Percentiles rank a stretch among this genome's conserved stretches.
These are phyloP conservation scores for Scaptomyza parva DNA, from an alignment of 2,888 invertebrate genomes.

Conservation along the genomic window DNA sequence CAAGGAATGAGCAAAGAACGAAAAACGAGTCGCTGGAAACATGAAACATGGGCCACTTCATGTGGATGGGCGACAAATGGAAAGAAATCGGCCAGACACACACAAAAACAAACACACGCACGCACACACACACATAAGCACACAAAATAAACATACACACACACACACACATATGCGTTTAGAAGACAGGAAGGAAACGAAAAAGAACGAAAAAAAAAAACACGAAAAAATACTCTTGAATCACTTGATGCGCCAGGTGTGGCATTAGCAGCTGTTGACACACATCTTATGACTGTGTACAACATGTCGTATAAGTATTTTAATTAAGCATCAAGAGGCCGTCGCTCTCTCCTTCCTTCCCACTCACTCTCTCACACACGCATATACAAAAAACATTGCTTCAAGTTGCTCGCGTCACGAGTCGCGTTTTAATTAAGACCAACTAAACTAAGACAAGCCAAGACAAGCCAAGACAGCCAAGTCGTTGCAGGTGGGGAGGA, in stretches of 20 bases:
- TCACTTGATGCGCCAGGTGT: slow-evolving; percentile 57
- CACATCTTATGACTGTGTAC: slow-evolving; percentile 60
- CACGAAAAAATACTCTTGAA: slow-evolving; percentile 45
- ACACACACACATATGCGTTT: slow-evolving; percentile 14
- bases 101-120: slow-evolving; percentile 14
- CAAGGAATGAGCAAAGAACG: background rate
- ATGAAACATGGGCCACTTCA: background rate
- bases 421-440: slow-evolving; percentile 75
- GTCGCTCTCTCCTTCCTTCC: slow-evolving; percentile 32
- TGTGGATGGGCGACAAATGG: background rate
- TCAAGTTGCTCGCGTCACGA: slow-evolving; percentile 58
- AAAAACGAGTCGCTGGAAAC: background rate
- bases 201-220: background rate
- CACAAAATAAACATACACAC: slow-evolving; percentile 28
- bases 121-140: slow-evolving; percentile 33
- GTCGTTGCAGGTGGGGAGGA: too few species aligned
- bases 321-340: slow-evolving; percentile 78
- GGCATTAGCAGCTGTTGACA: slow-evolving; percentile 76
- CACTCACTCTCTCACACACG: background rate
- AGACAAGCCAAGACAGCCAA: background rate
- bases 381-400: slow-evolving; percentile 53
- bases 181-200: background rate
- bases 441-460: slow-evolving; percentile 64
- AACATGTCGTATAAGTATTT: slow-evolving; percentile 80
- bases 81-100: slow-evolving; percentile 50